Conservation (phyloP, 1,140 invertebrate genomes). For the Dryas iulia region DNA sequence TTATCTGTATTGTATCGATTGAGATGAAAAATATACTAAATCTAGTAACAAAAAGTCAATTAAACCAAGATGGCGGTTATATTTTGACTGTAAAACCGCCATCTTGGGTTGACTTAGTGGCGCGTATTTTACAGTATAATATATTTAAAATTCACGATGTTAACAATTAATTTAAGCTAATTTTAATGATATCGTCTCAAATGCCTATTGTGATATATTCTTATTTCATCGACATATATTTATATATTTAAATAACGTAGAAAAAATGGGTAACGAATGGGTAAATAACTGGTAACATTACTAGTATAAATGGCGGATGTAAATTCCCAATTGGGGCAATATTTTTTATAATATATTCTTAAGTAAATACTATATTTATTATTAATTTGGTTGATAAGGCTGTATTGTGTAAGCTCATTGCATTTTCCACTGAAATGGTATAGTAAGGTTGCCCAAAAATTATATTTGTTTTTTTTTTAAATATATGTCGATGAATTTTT, state of each 20-base stretch:
- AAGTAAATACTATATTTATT: too few species aligned
- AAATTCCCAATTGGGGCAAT: too few species aligned
- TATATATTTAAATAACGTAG: background rate
- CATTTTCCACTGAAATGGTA: too few species aligned
- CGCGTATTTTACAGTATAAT: background rate
- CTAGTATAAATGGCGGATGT: too few species aligned
- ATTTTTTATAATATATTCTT: background rate
- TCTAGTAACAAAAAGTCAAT: background rate
- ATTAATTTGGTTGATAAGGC: background rate
- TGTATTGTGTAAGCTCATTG: too few species aligned
- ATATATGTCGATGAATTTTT: background rate
- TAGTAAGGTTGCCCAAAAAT: too few species aligned
- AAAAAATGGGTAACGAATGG: background rate
- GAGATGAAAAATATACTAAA: background rate
- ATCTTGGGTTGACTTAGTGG: background rate
- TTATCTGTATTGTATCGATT: background rate
- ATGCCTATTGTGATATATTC: background rate
- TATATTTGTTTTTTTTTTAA: too few species aligned
- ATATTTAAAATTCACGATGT: background rate
- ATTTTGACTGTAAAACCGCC: background rate
- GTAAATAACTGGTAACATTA: too few species aligned
- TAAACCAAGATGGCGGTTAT: background rate
- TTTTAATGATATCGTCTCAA: background rate
- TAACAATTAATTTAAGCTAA: conserved; percentile 1
- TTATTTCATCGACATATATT: background rate